Evolutionary conservation across 2,888 invertebrate genomes (phyloP), one percentile per base, ranked within the genome.

Genomic region (Mayetiola destructor): DNA sequence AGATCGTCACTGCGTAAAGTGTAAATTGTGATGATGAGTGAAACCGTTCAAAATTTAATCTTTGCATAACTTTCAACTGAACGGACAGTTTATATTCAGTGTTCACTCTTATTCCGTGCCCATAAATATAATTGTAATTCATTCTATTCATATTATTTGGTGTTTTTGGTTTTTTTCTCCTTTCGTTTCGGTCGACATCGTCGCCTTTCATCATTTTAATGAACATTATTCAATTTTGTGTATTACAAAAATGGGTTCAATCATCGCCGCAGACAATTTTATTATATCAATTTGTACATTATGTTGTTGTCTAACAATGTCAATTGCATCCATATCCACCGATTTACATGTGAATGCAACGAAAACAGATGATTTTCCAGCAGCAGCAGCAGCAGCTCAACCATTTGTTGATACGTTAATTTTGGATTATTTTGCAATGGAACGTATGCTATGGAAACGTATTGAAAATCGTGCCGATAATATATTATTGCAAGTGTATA

Each of bases 281-380:
- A 48, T 48, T 12, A 27, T 48, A 2, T n/a, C 9, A 14, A 48
- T 48, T 48, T 48, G 48, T 48, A 27, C 48, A 3, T 1, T 27
- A 16, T n/a, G 23, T 14, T 48, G 48, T 27, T 48, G 27, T 27
- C 16, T 23, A 23, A 27, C 48, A 23, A 48, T 27, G 27, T n/a
- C 48, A 27, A 48, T n/a, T n/a, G n/a, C n/a, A n/a, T n/a, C n/a
- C n/a, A n/a, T n/a, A n/a, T n/a, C 29, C 8, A 27, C 27, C 9
- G 27, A 48, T 48, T 48, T 48, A 9, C 27, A 48, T 48, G 27
- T 48, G 27, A 48, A 48, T 48, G 23, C 27, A 48, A n/a, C n/a
- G n/a, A n/a, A n/a, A n/a, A 48, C 48, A 14, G 27, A 48, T 48
- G 48, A 48, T 48, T 48, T 48, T 27, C 27, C 48, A 27, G n/a